Base-by-base conservation (phyloP, 2,888 invertebrate species). In the Charanyca ferruginea region DNA sequence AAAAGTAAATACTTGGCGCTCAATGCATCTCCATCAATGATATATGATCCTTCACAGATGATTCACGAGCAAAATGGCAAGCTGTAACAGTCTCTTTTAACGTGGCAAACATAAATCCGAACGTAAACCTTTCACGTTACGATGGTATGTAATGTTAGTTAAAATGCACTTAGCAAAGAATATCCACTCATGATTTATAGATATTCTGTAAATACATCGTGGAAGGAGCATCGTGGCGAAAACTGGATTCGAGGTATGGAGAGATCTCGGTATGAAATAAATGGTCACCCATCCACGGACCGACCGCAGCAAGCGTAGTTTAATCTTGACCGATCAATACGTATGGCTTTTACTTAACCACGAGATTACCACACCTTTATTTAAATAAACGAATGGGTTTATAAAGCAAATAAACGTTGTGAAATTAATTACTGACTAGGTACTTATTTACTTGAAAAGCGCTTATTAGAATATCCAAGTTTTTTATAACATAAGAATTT, bases 1-100 rank as follows among this genome's bases (percentile, higher is more conserved):
- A n/a, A n/a, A n/a, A n/a, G 16, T 59, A 72, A 77, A 73, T 77
- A 66, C 66, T 49, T 63, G 28, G 73, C 64, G 55, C 58, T 72
- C 72, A 59, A 62, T 73, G 64, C 65, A 65, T 61, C 45, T 54
- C 44, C 25, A n/a, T 22, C 25, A 28, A 51, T 58, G 57, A 74
- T 77, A 38, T 77, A 77, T 58, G 60, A 53, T 44, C 77, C 60
- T 20, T 22, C 16, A 7, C 9, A 35, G 28, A 77, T 71, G 54
- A 71, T 74, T 66, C 77, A 74, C 60, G 74, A 77, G 66, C 65
- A 61, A 77, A 66, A 71, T 66, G 66, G 32, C 45, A 58, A 23
- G 45, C 57, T 48, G 35, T 77, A 60, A 55, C 54, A 52, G 51
- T 70, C 49, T 64, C 44, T 59, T 75, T 59, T 42, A 60, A 57